These are phyloP conservation scores for Burhinus oedicnemus DNA, from an alignment of 2,113 vertebrate species.

Conservation along the genomic window DNA sequence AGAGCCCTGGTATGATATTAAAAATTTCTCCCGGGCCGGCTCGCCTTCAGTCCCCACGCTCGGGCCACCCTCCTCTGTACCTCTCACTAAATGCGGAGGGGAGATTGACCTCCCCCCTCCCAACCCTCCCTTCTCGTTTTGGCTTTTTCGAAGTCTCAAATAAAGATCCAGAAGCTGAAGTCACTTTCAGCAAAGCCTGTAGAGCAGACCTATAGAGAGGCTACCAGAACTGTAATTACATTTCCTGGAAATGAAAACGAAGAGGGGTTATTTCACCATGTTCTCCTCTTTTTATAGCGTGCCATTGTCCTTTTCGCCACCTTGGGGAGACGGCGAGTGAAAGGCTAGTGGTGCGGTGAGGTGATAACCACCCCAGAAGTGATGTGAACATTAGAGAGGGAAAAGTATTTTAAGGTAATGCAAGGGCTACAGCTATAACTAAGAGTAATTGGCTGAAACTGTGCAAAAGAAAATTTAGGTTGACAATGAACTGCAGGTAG, in stretches of 20 bases:
- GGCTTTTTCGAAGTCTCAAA: neutral
- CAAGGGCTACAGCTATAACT: neutral
- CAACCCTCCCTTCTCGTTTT: neutral
- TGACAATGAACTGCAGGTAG: constrained; percentile 25
- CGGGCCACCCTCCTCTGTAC: neutral
- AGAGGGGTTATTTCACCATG: neutral
- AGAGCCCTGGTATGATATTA: neutral
- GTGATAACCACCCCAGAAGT: constrained; percentile 23
- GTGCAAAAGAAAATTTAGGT: constrained; percentile 29
- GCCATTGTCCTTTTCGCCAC: constrained; percentile 7
- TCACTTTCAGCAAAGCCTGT: neutral
- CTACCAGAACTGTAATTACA: neutral
- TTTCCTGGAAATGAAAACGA: constrained; percentile 25
- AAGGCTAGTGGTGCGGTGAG: neutral
- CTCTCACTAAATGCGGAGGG: neutral
- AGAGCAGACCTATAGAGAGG: neutral
- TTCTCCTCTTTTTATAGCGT: constrained; percentile 31
- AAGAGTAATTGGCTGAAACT: constrained; percentile 53
- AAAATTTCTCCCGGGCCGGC: neutral
- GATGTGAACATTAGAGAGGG: constrained; percentile 1
- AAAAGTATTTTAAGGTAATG: constrained; percentile 14
- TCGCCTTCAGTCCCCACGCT: neutral
- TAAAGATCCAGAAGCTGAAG: neutral
- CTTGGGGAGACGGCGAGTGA: constrained; percentile 4
- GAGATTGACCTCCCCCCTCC: neutral